phyloP scores from a whole-genome alignment of 2,113 vertebrate genomes.

The Probosciger aterrimus region DNA sequence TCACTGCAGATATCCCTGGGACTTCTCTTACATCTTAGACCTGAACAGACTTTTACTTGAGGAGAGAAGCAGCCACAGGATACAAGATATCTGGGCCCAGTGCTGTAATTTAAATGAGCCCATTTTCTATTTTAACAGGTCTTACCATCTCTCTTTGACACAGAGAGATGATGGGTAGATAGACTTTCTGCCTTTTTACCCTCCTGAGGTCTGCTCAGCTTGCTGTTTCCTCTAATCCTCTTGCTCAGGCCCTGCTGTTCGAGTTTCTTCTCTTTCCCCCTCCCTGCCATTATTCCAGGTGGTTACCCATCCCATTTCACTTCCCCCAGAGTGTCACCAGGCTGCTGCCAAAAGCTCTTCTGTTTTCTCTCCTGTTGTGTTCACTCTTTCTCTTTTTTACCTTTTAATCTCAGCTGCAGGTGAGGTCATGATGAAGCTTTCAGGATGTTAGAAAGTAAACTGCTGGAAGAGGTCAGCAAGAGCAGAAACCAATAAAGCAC shows the following conservation, averaged over 20 bases:
- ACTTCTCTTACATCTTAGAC: neutral
- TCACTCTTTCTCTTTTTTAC: slow-evolving; percentile 3
- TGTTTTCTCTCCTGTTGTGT: slow-evolving; percentile 45
- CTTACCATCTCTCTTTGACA: neutral
- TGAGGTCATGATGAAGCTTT: slow-evolving; percentile 65
- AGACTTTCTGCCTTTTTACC: neutral
- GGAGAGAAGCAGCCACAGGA: neutral
- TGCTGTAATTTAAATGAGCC: neutral
- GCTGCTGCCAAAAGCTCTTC: neutral
- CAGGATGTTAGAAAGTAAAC: slow-evolving; percentile 63
- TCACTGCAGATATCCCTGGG: neutral
- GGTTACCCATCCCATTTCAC: slow-evolving; percentile 23
- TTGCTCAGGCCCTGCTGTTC: neutral
- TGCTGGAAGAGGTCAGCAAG: slow-evolving; percentile 68
- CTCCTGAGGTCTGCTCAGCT: neutral
- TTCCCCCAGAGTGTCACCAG: neutral
- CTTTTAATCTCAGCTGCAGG: slow-evolving; percentile 66
- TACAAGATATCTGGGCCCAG: neutral
- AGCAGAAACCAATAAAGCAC: slow-evolving; percentile 75
- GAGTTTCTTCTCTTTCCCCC: neutral
- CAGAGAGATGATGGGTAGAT: neutral
- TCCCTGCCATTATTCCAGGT: slow-evolving; percentile 46
- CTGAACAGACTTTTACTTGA: neutral
- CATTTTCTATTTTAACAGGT: neutral
- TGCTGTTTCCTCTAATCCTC: neutral